A percentile compares a stretch with the other conserved stretches of the same genome.
phyloP scores from a whole-genome alignment of 2,888 invertebrate genomes.

The Epistrophe grossulariae region DNA sequence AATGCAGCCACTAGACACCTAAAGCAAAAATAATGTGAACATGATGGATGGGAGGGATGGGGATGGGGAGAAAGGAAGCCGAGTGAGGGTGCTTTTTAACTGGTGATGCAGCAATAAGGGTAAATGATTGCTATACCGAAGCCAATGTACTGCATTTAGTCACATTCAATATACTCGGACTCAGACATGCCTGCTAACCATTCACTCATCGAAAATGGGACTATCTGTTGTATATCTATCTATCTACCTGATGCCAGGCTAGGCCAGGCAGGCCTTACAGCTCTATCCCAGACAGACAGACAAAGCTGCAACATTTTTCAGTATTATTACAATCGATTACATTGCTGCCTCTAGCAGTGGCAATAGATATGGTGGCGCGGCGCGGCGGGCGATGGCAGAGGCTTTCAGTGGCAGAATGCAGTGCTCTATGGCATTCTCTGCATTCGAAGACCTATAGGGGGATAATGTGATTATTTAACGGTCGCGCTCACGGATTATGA shows the following conservation, averaged over 20 bases:
- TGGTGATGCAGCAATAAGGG: slow-evolving; percentile 48
- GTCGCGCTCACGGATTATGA: slow-evolving; percentile 74
- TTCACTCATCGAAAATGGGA: slow-evolving; percentile 63
- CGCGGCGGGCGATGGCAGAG: background rate
- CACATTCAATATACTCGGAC: slow-evolving; percentile 28
- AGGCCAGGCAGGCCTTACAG: slow-evolving; percentile 17
- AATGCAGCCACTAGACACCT: slow-evolving; percentile 42
- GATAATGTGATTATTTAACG: slow-evolving; percentile 75
- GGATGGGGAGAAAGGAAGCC: background rate
- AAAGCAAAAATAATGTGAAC: background rate
- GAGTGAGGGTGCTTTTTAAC: slow-evolving; percentile 2
- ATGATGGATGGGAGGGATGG: background rate
- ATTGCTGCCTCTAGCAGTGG: slow-evolving; percentile 53
- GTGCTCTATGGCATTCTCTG: slow-evolving; percentile 39
- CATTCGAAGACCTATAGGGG: slow-evolving; percentile 53
- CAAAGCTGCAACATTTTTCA: slow-evolving; percentile 76
- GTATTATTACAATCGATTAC: slow-evolving; percentile 75
- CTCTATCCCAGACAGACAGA: slow-evolving; percentile 45
- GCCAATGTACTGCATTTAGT: slow-evolving; percentile 69
- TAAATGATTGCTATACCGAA: slow-evolving; percentile 59
- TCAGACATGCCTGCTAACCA: slow-evolving; percentile 59
- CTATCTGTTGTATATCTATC: background rate
- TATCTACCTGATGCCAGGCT: slow-evolving; percentile 43
- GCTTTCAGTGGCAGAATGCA: slow-evolving; percentile 26
- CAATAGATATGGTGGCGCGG: background rate